A percentile compares a stretch with the other conserved stretches of the same genome.
Conservation (phyloP, 2,113 vertebrate genomes). For the Bos javanicus region DNA sequence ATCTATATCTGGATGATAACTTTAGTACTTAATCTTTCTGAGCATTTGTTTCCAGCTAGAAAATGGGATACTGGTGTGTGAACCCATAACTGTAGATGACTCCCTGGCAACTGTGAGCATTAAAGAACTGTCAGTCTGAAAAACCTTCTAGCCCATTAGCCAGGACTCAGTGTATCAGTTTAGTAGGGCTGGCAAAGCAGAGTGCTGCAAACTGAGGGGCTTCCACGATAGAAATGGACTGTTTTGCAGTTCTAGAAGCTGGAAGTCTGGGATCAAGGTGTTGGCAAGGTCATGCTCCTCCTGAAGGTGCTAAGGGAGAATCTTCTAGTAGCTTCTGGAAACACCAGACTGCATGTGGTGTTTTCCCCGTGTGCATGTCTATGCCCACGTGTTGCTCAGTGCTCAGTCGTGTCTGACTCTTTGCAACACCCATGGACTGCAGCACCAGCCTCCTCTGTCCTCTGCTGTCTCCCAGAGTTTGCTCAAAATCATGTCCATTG, state of each 20-base stretch:
- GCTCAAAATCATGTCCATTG: neutral
- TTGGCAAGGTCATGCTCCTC: neutral
- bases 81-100: neutral
- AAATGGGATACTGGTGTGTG: neutral
- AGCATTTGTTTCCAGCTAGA: neutral
- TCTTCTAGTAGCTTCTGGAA: neutral
- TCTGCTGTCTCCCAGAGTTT: neutral
- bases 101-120: too few species aligned
- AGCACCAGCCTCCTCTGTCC: neutral
- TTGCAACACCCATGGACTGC: neutral
- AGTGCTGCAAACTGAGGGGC: neutral
- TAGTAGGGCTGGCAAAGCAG: neutral
- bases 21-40: neutral
- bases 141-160: neutral
- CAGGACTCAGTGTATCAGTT: neutral
- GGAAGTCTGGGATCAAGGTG: neutral
- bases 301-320: neutral
- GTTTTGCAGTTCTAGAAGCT: neutral
- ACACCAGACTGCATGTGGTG: accelerated
- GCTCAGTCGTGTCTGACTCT: neutral
- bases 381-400: neutral
- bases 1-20: neutral
- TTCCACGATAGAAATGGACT: neutral
- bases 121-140: neutral
- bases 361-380: neutral